phyloP scores from a whole-genome alignment of 2,797 vertebrate genomes.

The Rhincodon typus region DNA sequence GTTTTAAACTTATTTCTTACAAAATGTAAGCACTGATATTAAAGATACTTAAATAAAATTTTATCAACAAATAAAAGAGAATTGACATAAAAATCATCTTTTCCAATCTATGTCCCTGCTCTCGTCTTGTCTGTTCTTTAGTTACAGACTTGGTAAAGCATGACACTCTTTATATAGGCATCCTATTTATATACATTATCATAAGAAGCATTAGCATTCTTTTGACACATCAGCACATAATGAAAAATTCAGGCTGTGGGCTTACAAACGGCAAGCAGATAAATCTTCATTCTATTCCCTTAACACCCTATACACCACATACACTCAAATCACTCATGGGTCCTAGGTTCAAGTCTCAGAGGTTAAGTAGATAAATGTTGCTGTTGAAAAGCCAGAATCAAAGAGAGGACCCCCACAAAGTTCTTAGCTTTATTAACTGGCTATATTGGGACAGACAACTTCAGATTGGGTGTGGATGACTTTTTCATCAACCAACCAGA shows the following conservation, averaged over 20 bases:
- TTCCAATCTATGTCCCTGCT: not conserved
- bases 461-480: not conserved
- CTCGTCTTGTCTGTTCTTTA: not conserved
- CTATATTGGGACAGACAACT: not conserved
- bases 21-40: not conserved
- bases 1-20: not conserved
- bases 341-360: not conserved
- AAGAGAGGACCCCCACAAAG: not conserved
- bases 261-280: conserved; percentile 1
- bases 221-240: not conserved
- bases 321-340: not conserved
- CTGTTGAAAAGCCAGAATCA: not conserved
- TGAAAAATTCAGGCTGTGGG: not conserved
- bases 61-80: not conserved
- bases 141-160: not conserved
- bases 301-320: not conserved
- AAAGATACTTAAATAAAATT: not conserved
- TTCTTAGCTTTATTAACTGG: not conserved
- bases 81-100: not conserved
- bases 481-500: not conserved
- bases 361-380: not conserved
- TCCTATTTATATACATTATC: not conserved
- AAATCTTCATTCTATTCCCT: conserved; percentile 8
- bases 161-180: not conserved
- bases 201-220: not conserved